These are phyloP conservation scores for Eulithis testata DNA, from an alignment of 2,888 invertebrate genomes.

Conservation along the genomic window DNA sequence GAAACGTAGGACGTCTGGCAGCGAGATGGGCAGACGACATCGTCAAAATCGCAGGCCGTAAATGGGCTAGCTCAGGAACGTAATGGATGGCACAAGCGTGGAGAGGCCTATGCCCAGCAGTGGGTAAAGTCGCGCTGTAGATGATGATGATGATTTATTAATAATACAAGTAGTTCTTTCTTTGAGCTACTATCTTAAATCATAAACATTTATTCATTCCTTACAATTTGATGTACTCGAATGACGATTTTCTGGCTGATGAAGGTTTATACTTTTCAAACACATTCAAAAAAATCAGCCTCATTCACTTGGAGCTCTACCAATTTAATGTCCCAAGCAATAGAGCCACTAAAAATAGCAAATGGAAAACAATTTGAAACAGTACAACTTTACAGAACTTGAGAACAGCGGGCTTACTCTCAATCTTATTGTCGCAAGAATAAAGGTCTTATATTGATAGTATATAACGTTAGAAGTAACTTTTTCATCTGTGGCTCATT, in stretches of 20 bases:
- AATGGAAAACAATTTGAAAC: conserved; percentile 41
- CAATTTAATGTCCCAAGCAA: conserved; percentile 49
- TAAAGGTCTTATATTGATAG: too few species aligned
- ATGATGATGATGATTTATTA: too few species aligned
- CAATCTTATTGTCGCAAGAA: background rate
- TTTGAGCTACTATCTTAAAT: background rate
- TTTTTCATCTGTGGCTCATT: too few species aligned
- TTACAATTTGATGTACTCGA: background rate
- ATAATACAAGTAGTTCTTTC: background rate
- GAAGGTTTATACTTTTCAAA: background rate
- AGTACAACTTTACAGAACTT: conserved; percentile 47
- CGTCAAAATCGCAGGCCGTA: too few species aligned
- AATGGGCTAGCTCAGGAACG: too few species aligned
- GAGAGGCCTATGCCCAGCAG: too few species aligned
- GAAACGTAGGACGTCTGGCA: too few species aligned
- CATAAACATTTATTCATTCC: too few species aligned
- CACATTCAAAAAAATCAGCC: conserved; percentile 24
- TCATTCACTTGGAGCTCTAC: conserved; percentile 30
- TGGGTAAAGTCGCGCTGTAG: too few species aligned
- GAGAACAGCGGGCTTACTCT: conserved; percentile 35
- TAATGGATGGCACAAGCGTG: too few species aligned
- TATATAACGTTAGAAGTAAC: too few species aligned
- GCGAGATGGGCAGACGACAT: too few species aligned
- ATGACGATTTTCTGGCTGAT: background rate
- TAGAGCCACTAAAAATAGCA: conserved; percentile 40